Evolutionary conservation across 2,888 invertebrate species (phyloP), one percentile per base, ranked within the genome.

Genomic region (Pristionchus mayeri): DNA sequence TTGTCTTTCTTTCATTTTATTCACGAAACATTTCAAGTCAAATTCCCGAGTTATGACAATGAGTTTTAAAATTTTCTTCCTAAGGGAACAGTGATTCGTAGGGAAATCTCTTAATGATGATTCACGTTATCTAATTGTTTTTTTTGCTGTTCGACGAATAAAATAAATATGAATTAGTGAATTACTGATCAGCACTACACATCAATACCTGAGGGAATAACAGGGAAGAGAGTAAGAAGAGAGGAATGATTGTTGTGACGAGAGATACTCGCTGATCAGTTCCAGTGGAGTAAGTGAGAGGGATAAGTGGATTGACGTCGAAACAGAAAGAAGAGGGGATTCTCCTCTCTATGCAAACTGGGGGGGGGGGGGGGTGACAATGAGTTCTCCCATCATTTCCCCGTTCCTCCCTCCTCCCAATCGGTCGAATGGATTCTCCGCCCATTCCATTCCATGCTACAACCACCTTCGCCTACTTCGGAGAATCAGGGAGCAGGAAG

Each of bases 301-400:
- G 63, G 63, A 63, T 63, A 63, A 63, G 63, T 63, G 63, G 71
- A n/a, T 71, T 71, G 71, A 71, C 71, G 71, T 71, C 40, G 71
- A 40, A 71, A 63, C 63, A 63, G 18, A 40, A 44, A 71, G 37
- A 67, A 71, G 3, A 40, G n/a, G 63, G 2, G 30, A 34, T 37
- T 30, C 34, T 27, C 18, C 30, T 71, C 24, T 71, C 71, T 71
- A 37, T 71, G 71, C 71, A 71, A 71, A 71, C 71, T 71, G 40
- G 24, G 40, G 6, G 60, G 24, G 40, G 71, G 24, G 40, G 40
- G 71, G 24, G 9, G 21, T n/a, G 6, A 71, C 40, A 71, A 71
- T 71, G 67, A 67, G 37, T 37, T 71, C 44, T 71, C 40, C 40
- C n/a, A 4, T 63, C 67, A n/a, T 71, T 40, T 71, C 40, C 40